Conservation (phyloP, 2,113 vertebrate species). For the Salvelinus sp. region DNA sequence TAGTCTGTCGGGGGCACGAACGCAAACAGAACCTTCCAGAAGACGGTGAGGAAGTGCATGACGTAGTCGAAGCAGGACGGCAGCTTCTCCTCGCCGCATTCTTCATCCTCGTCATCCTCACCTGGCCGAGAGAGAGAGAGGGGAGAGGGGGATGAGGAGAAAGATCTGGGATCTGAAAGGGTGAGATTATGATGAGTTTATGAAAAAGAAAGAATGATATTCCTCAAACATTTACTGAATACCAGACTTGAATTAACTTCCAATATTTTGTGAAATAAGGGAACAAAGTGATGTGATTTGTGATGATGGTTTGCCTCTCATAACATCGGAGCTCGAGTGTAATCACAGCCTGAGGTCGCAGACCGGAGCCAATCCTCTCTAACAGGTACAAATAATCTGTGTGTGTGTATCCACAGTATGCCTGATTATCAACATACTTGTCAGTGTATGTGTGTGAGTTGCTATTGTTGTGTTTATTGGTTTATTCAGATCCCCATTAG, state of each 20-base stretch:
- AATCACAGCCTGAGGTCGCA: background rate
- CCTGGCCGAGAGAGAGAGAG: constrained; percentile 43
- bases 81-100: constrained; percentile 97
- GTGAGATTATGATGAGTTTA: background rate
- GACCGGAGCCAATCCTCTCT: background rate
- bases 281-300: background rate
- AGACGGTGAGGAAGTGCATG: constrained; percentile 99
- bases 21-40: constrained; percentile 99
- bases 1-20: constrained; percentile 98
- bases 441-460: background rate
- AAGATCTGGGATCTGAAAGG: background rate
- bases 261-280: too few species aligned
- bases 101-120: constrained; percentile 92
- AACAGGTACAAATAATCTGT: background rate
- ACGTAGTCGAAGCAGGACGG: constrained; percentile 99
- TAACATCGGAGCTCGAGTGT: background rate
- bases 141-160: background rate
- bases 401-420: background rate
- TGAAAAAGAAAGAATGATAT: too few species aligned
- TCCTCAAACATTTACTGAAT: too few species aligned
- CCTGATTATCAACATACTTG: background rate
- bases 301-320: background rate
- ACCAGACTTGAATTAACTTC: too few species aligned
- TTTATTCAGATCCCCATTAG: too few species aligned
- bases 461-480: background rate